These are phyloP conservation scores for Heptranchias perlo DNA, from an alignment of 2,113 vertebrate species.

Conservation along the genomic window DNA sequence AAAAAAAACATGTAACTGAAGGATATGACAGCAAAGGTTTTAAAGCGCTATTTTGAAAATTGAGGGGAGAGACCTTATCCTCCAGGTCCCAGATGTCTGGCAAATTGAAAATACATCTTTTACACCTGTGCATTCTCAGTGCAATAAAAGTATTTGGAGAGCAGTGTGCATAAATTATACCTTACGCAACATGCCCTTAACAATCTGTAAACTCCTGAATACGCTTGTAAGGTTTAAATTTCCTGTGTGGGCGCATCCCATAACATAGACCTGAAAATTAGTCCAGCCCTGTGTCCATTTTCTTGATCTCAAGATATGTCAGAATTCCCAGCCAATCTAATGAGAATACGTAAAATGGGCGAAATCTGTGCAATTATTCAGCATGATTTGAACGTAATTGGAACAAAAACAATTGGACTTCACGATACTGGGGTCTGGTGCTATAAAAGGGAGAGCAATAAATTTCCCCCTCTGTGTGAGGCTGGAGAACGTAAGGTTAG, in stretches of 20 bases:
- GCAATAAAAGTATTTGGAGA: not conserved
- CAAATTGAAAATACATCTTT: not conserved
- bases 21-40: not conserved
- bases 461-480: not conserved
- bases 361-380: not conserved
- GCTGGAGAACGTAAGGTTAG: not conserved
- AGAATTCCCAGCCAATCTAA: not conserved
- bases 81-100: not conserved
- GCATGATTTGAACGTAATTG: not conserved
- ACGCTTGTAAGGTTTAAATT: not conserved
- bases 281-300: too few relatives aligned
- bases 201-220: not conserved
- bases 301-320: not conserved
- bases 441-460: not conserved
- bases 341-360: not conserved
- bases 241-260: not conserved
- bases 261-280: not conserved
- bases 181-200: not conserved
- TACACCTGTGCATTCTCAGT: not conserved
- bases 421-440: not conserved
- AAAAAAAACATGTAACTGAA: not conserved
- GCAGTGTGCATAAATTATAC: not conserved
- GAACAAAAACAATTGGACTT: not conserved
- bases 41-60: not conserved
- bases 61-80: not conserved